Base-by-base conservation (phyloP, 2,888 invertebrate species). In the Scaeva pyrastri region DNA sequence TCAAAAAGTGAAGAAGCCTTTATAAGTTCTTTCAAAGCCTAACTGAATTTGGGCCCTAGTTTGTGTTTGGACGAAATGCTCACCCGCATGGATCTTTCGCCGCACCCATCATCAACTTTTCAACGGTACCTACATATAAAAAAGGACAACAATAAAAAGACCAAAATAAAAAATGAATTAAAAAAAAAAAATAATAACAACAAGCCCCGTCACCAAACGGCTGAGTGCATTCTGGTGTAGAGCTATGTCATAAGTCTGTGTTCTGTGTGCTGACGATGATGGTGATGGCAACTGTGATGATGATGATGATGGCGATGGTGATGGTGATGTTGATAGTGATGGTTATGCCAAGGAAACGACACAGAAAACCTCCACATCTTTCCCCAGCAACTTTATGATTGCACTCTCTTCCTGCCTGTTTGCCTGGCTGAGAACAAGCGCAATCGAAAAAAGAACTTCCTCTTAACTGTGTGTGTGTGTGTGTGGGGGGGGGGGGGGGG, bases 211-310 rank as follows among this genome's bases (percentile, higher is more conserved):
- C 82, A 86, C 82, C 74, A 74, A n/a, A 74, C 77, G 86, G 77
- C 70, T 82, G 86, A 86, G 86, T 86, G 86, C 86, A 82, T 81
- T 86, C 81, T 81, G 73, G 50, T 77, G 86, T 86, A 86, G 73
- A 58, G 82, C 58, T 74, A 68, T 86, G 76, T 86, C 77, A 82
- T 52, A 74, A 58, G 58, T 45, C 55, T 74, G 21, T 31, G 31
- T 31, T 31, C 31, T 31, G 31, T 31, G 31, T 31, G 31, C 31
- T 31, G 70, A 62, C 55, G 74, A 26, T 39, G 43, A 56, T 58
- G 76, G 36, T 62, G 71, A 64, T 36, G 56, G 41, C 45, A 60
- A 31, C 41, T 39, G 31, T 56, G 64, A 16, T 55, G 73, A 26
- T 48, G 71, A 45, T 71, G 58, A 23, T 66, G 55, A 31, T 43